Base-by-base conservation (phyloP, 1,140 invertebrate species). In the Linepithema humile region DNA sequence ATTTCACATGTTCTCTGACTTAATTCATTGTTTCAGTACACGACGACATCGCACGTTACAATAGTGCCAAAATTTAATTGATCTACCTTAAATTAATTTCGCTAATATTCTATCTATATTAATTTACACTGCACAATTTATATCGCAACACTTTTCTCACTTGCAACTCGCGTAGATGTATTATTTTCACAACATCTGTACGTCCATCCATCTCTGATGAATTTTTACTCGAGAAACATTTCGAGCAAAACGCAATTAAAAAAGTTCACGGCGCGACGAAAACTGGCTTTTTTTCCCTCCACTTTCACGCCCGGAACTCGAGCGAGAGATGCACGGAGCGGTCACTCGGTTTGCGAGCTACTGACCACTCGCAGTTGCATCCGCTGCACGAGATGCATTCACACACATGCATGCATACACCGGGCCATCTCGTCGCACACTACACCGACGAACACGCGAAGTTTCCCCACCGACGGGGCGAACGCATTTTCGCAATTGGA, bases 381-480 rank as follows among this genome's bases (percentile, higher is more conserved):
- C 93, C 90, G 89, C 88, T 93, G 92, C 91, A 94, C 73, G 91
- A 91, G 92, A 93, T 93, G 93, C 93, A 94, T 92, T 92, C 91
- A 92, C 93, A 90, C 91, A 92, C 90, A 93, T 90, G 91, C 92
- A 88, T 90, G 92, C 91, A 91, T 90, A 90, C 80, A 80, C 40
- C 69, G 80, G 38, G 90, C 90, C 90, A 83, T 86, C 85, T 85
- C 84, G 82, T 88, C 88, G 64, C 64, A 83, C 89, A 87, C 89
- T 89, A 90, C 91, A 86, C 91, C 91, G 89, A 93, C 91, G 92
- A 86, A 90, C 91, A 91, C 77, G 89, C 90, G 89, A 89, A 91
- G 89, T 91, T 78, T 73, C 83, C 80, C 78, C 83, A 86, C 86
- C 85, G 78, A 88, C 35, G 82, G 65, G 62, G 40, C 64, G 43